Conservation (phyloP, 2,888 invertebrate species). For the Ellobium chinense region DNA sequence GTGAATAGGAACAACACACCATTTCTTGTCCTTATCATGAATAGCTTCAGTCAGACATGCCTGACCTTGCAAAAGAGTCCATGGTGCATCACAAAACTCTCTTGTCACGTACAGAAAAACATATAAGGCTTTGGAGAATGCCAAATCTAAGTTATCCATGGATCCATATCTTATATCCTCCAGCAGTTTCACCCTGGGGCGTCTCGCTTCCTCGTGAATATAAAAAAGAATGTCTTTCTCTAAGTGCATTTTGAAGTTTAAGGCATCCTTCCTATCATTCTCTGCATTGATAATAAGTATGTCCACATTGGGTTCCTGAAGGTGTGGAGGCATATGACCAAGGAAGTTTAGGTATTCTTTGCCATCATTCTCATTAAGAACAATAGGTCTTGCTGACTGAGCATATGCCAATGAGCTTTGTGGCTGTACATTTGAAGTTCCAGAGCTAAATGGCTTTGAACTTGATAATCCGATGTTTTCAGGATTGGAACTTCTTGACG, state of each 20-base stretch:
- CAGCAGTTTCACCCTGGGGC: slow-evolving; percentile 21
- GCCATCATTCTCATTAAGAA: not conserved
- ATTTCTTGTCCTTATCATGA: slow-evolving; percentile 6
- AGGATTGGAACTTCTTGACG: too few relatives aligned
- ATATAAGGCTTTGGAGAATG: slow-evolving; percentile 35
- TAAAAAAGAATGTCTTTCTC: slow-evolving; percentile 30
- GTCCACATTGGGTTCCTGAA: slow-evolving; percentile 22
- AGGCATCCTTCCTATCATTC: slow-evolving; percentile 5
- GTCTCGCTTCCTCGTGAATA: not conserved
- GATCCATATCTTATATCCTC: slow-evolving; percentile 18
- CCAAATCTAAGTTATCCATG: slow-evolving; percentile 32
- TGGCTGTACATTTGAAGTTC: too few relatives aligned
- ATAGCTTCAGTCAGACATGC: slow-evolving; percentile 29
- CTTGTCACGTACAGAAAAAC: slow-evolving; percentile 35
- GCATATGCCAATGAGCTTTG: not conserved
- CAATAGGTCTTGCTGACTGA: slow-evolving; percentile 19
- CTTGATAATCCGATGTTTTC: too few relatives aligned
- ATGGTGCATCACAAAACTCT: slow-evolving; percentile 7
- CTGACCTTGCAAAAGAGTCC: slow-evolving; percentile 26
- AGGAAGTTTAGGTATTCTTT: not conserved
- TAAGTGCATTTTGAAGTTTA: slow-evolving; percentile 6
- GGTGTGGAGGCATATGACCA: not conserved
- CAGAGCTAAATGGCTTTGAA: too few relatives aligned
- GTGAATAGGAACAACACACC: slow-evolving; percentile 38
- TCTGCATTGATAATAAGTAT: slow-evolving; percentile 33